Evolutionary conservation across 92 coral and sea anemone genomes (phyloP), one percentile per base, ranked within the genome.

Genomic region (Galaxea fascicularis): DNA sequence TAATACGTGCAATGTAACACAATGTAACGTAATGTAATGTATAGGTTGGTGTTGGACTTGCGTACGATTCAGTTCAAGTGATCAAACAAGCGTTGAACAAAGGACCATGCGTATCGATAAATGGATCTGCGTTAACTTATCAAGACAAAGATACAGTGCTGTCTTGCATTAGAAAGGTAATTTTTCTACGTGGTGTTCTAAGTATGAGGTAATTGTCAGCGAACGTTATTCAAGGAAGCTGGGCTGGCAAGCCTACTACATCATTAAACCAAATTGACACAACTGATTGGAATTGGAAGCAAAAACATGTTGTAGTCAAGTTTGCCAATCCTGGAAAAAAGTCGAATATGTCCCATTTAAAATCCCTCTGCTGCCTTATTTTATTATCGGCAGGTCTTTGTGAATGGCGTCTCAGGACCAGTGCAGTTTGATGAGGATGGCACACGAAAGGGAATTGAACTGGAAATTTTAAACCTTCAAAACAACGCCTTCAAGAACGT

Each of bases 341-440:
- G 41, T 35, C 3, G 41, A 35, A 35, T 35, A 6, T 35, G 41
- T 2, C 41, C 41, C 41, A 35, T 35, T 35, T 35, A 35, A 35
- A 35, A 35, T 6, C 41, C 2, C 41, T 49, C 15, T 49, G 56
- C 17, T 49, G 17, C 17, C 56, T 49, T 10, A 1, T 10, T 15
- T 49, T 49, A 15, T 49, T 49, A 10, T 49, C 56, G 2, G 13
- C 17, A 91, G 94, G 76, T 39, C 25, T 65, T 18, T 31, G 27
- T 67, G 27, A 49, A 75, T 28, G 85, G 88, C 22, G 44, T 84
- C 44, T 83, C 89, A 9, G 85, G 91, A 14, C 57, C 78, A 5
- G 69, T 91, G 35, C 84, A 79, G 59, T 92, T 92, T 82, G 78
- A 89, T 71, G 77, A 29, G 60, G 28, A 65, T 62, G 93, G 95